phyloP scores from a whole-genome alignment of 2,888 invertebrate genomes.

The Watsonalla cultraria region DNA sequence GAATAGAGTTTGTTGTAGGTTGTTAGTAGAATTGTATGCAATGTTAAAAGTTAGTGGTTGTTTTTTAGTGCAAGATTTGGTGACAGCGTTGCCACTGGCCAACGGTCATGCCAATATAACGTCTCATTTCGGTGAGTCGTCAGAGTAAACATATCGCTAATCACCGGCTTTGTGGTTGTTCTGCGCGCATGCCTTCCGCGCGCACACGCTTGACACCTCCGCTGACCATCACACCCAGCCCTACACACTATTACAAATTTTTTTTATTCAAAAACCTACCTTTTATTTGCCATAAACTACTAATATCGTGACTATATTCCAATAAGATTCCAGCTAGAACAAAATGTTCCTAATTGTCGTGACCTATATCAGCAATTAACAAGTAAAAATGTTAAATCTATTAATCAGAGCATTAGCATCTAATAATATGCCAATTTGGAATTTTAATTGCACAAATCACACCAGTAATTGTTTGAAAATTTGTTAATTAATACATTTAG shows the following conservation, averaged over 20 bases:
- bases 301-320: neutral
- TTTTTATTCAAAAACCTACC: too few relatives aligned
- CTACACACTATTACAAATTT: constrained; percentile 5
- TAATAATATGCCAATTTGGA: neutral
- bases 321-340: constrained; percentile 2
- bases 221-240: constrained; percentile 36
- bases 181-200: constrained; percentile 68
- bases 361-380: neutral
- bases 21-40: constrained; percentile 42
- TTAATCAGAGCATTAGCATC: neutral
- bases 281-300: too few relatives aligned
- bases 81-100: constrained; percentile 78
- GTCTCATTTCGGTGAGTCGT: constrained; percentile 79
- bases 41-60: constrained; percentile 75
- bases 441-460: too few relatives aligned
- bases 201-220: constrained; percentile 46
- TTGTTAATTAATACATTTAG: constrained; percentile 5
- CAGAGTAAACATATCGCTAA: constrained; percentile 61
- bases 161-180: constrained; percentile 75
- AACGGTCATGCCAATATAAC: constrained; percentile 77
- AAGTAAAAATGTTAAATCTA: neutral
- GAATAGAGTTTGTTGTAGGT: constrained; percentile 8
- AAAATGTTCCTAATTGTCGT: neutral
- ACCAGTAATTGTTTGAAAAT: neutral
- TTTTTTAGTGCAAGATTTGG: constrained; percentile 80